A percentile compares a stretch with the other conserved stretches of the same genome.
Conservation (phyloP, 1,140 invertebrate species). For the Nasonia giraulti region DNA sequence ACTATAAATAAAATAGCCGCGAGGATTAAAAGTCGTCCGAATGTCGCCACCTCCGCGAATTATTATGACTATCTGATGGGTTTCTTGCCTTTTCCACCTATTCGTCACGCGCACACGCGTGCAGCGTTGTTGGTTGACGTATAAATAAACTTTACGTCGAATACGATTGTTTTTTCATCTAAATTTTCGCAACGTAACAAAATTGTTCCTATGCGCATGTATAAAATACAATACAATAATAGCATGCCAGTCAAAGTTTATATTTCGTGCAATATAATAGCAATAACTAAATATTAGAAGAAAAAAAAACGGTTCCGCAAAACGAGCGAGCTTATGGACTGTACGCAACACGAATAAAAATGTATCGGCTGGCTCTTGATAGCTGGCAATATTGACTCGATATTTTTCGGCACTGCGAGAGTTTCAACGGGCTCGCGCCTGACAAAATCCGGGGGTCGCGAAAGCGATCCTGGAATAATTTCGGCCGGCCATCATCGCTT, state of each 20-base stretch:
- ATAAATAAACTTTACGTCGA: too few species aligned
- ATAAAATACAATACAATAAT: too few species aligned
- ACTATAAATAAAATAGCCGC: constrained; percentile 9
- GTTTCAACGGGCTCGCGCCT: neutral
- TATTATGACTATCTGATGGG: neutral
- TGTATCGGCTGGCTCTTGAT: too few species aligned
- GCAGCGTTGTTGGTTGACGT: neutral
- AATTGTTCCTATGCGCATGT: too few species aligned
- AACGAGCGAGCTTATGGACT: too few species aligned
- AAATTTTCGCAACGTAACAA: too few species aligned
- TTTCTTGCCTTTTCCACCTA: neutral
- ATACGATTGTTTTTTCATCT: too few species aligned
- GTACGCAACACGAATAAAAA: too few species aligned
- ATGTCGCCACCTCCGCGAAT: neutral
- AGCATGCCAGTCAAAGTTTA: too few species aligned
- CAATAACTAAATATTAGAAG: too few species aligned
- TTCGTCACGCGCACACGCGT: neutral
- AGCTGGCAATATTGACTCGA: neutral
- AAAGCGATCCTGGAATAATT: neutral
- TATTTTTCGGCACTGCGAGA: neutral
- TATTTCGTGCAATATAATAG: too few species aligned
- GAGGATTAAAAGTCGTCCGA: constrained; percentile 41
- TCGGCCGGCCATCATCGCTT: neutral
- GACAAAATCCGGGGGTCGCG: neutral
- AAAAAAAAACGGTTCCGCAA: too few species aligned